A percentile compares a stretch with the other conserved stretches of the same genome.
These are phyloP conservation scores for Macrotus californicus DNA, from an alignment of 2,113 vertebrate species.

Conservation along the genomic window DNA sequence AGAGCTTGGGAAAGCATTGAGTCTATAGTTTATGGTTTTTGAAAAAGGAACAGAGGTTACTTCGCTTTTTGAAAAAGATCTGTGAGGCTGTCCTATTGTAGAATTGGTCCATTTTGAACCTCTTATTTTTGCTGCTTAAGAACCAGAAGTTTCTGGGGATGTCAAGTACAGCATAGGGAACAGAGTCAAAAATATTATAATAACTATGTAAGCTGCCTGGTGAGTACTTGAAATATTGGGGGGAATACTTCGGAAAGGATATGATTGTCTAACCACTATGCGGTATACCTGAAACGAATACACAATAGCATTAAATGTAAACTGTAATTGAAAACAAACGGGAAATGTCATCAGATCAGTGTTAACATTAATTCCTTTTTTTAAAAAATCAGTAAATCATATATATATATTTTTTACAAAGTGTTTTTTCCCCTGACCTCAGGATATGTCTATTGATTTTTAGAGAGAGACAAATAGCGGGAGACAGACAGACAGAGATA, in stretches of 20 bases:
- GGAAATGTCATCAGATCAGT: background rate
- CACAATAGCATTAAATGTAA: background rate
- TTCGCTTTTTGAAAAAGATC: slow-evolving; percentile 37
- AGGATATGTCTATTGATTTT: no score
- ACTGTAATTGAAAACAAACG: background rate
- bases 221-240: background rate
- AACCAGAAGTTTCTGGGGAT: background rate
- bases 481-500: no score
- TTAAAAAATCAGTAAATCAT: background rate
- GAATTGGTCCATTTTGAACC: background rate
- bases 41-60: slow-evolving; percentile 5
- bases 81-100: background rate
- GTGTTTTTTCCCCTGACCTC: no score
- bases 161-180: background rate
- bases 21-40: slow-evolving; percentile 31
- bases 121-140: background rate
- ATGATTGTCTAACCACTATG: background rate
- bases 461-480: no score
- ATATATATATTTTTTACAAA: background rate
- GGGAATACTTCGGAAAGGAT: background rate
- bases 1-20: background rate
- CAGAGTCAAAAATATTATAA: background rate
- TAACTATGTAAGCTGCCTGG: background rate
- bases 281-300: background rate
- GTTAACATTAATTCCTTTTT: background rate